Evolutionary conservation across 2,888 invertebrate species (phyloP), one percentile per base, ranked within the genome.

Genomic region (Apotomis capreana): DNA sequence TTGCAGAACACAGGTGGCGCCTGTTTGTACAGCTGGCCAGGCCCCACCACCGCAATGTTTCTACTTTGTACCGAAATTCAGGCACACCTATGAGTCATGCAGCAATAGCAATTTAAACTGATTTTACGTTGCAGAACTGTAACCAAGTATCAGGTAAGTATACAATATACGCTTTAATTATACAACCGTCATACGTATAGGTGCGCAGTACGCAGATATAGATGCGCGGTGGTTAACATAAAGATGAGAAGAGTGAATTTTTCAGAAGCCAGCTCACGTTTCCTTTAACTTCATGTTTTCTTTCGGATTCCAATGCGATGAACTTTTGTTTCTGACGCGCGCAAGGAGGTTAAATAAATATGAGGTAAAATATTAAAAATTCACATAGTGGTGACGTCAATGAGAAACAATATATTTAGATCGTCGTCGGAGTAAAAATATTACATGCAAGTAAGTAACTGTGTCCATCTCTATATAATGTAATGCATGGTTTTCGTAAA

Each of bases 11-110:
- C 87, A 88, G 86, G 84, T 88, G 88, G 75, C 78, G 60, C 70
- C 26, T 88, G 82, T 90, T 87, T 76, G 80, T 80, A 78, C 90
- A 91, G 89, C 86, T 87, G 90, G 68, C 63, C 63, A 55, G 74
- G 70, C 70, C 75, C 74, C 74, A 65, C 76, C 76, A 76, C 76
- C 76, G 70, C 71, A 51, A 63, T 76, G 73, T 74, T 60, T 70
- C 74, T 75, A 78, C 77, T 79, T 79, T 75, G 76, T 75, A 69
- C 77, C 58, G 60, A 70, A 73, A 74, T 61, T 69, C 70, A 68
- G 54, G 65, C 62, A 61, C 57, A 57, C 46, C 5, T 26, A 76
- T 89, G 88, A 90, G 76, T 89, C 89, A 88, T 77, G 37, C 63
- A 59, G 68, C 72, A 63, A 37, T 46, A 55, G 55, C 3, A 49